These are phyloP conservation scores for Teleogryllus oceanicus DNA, from an alignment of 2,888 invertebrate genomes.

Conservation along the genomic window DNA sequence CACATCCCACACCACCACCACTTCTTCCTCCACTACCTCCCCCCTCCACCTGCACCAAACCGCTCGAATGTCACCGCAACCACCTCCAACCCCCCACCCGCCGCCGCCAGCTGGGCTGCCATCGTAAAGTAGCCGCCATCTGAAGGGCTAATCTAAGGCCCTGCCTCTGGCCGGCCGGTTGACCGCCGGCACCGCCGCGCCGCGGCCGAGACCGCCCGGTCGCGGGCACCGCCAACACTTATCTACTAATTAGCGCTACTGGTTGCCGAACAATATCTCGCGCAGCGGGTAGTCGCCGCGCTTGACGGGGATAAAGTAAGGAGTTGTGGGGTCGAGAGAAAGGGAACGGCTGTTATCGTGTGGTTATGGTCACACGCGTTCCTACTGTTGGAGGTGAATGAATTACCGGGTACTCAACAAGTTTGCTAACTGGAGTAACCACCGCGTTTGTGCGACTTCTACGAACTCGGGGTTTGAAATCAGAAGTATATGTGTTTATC, in stretches of 20 bases:
- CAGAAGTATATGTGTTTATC: too few species aligned
- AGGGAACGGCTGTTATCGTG: not conserved
- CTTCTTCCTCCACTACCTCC: too few species aligned
- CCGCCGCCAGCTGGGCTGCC: not conserved
- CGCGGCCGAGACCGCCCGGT: not conserved
- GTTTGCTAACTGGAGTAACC: too few species aligned
- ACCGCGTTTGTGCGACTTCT: too few species aligned
- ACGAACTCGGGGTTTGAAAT: too few species aligned
- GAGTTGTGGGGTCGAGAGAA: not conserved
- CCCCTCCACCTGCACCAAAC: too few species aligned
- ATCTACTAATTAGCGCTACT: not conserved
- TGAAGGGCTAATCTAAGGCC: not conserved
- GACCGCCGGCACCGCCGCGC: not conserved
- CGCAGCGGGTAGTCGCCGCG: not conserved
- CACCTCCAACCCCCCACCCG: not conserved
- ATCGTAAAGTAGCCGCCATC: not conserved
- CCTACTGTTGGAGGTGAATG: not conserved
- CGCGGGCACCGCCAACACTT: not conserved
- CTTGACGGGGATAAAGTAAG: conserved; percentile 6
- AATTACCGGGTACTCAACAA: not conserved
- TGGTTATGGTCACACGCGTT: not conserved
- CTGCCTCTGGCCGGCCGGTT: not conserved
- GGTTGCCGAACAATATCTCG: not conserved
- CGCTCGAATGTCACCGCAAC: too few species aligned
- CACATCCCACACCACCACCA: too few species aligned